Conservation (phyloP, 1,140 invertebrate genomes). For the Drosophila eugracilis region DNA sequence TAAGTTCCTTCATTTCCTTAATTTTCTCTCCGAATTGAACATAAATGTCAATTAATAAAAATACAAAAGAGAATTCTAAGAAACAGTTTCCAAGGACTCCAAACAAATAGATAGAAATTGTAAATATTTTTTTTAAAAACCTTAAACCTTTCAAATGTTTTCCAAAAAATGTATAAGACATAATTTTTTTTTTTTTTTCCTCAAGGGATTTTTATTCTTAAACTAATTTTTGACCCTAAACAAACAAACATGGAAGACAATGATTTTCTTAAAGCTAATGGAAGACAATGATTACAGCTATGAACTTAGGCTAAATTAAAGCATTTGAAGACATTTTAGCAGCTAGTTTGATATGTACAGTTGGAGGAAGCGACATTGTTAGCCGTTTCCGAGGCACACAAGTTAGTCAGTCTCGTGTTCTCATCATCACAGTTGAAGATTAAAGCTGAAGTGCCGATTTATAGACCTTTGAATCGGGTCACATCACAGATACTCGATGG, state of each 20-base stretch:
- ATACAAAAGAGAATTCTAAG: too few species aligned
- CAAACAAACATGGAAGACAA: constrained; percentile 72
- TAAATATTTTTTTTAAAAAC: too few species aligned
- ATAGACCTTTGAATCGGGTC: constrained; percentile 33
- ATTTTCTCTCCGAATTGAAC: too few species aligned
- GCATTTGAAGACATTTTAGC: constrained; percentile 28
- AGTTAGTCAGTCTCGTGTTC: constrained; percentile 66
- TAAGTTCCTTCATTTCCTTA: too few species aligned
- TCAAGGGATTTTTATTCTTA: constrained; percentile 46
- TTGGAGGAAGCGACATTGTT: constrained; percentile 30
- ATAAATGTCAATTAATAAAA: too few species aligned
- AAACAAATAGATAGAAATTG: too few species aligned
- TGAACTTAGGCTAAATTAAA: constrained; percentile 22
- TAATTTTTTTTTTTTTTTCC: constrained; percentile 34
- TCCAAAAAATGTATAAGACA: too few species aligned
- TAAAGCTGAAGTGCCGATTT: constrained; percentile 60
- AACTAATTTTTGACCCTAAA: constrained; percentile 49
- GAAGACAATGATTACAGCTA: constrained; percentile 75
- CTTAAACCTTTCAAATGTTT: too few species aligned
- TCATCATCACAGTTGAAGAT: constrained; percentile 62
- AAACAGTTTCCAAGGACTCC: too few species aligned
- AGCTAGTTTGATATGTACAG: constrained; percentile 41
- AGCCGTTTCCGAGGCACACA: constrained; percentile 23
- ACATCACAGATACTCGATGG: constrained; percentile 60
- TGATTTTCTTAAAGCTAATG: constrained; percentile 58